phyloP scores from a whole-genome alignment of 2,113 vertebrate species.

The cat (Felis catus) region F.catus_Fca126_mat1.0 CM031421.1:51633001-51633500 shows the following conservation, averaged over 20 bases:
- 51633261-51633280: not conserved
- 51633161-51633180: not conserved
- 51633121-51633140: not conserved
- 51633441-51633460: too few relatives aligned
- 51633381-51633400: not conserved
- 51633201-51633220: not conserved
- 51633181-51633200: not conserved
- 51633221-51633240: not conserved
- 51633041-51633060: not conserved
- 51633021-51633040: not conserved
- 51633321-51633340: not conserved
- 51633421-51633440: too few relatives aligned
- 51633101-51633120: not conserved
- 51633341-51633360: not conserved
- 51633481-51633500: too few relatives aligned
- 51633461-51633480: too few relatives aligned
- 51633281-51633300: not conserved
- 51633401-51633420: not conserved
- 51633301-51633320: not conserved
- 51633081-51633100: not conserved
- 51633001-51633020: not conserved
- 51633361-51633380: not conserved
- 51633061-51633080: not conserved
- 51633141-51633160: not conserved
- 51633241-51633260: not conserved